Evolutionary conservation across 2,113 vertebrate species (phyloP), one percentile per base, ranked within the genome.

Genomic region (Lucifuga dentata): DNA sequence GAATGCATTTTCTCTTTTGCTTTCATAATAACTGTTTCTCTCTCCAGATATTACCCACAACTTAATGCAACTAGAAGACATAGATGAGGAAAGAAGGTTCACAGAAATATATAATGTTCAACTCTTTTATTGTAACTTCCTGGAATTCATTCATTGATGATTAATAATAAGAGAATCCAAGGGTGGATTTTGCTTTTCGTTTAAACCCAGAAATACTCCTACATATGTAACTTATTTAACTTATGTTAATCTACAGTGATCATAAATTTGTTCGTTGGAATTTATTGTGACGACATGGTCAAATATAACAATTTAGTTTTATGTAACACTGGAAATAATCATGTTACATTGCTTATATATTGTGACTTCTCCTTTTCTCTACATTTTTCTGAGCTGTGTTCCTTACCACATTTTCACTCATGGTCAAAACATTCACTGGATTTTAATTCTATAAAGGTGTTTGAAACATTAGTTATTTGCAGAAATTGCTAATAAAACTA

Each of bases 401-500:
- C 24, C 7, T 72, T 52, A 39, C 2, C 51, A 51, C 1, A 0
- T 52, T 70, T 52, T 64, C 39, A 51, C 20, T 24, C 43, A 39
- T 43, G 2, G 20, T 55, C 3, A 16, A 2, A 16, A 11, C 0
- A 21, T 50, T 68, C 12, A 57, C 49, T 11, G 45, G 21, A 5
- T 58, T 15, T 12, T 55, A 2, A 51, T 48, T 26, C 8, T 68
- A 46, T 5, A 45, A 36, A 41, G 6, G 5, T 2, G 2, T 24
- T 5, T 24, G 12, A 36, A 19, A 55, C 19, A 6, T 11, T 13
- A 8, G 21, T 35, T 5, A 10, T 45, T 11, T 46, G 32, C 33
- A 58, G 12, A 15, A 58, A 17, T 36, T 46, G 4, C 46, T 70
- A 80, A 80, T 82, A 70, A 76, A 85, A 29, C 5, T 0, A 23